Base-by-base conservation (phyloP, 2,113 vertebrate species). In the Chloropsis hardwickii region DNA sequence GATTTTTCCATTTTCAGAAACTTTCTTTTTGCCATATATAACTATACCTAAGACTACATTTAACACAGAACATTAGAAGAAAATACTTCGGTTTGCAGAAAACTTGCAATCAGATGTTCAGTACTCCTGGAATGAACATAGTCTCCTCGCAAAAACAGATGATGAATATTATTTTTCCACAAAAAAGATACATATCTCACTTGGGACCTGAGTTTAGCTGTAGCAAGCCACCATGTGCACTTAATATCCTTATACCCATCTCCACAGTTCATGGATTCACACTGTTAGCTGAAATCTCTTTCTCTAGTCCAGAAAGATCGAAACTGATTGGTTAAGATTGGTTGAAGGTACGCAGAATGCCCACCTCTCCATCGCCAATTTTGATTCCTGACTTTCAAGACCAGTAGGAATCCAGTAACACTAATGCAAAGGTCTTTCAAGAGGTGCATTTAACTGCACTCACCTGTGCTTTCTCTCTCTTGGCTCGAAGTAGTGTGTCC, bases 401-500 rank as follows among this genome's bases (percentile, higher is more conserved):
- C 11, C 21, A 81, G 40, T 14, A 67, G 51, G n/a, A 83, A 73
- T 9, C 33, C 31, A 39, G 7, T 21, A 72, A 76, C 37, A 47
- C 6, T 83, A 23, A 84, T 2, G 11, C 18, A 51, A 82, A 73
- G 8, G 13, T 24, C 82, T 66, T 83, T 31, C 9, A 10, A 73
- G 12, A 77, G 11, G 6, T 37, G 13, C 5, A 10, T 53, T 39
- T 22, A 12, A 35, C 3, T 53, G 18, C 33, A 58, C 98, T 95
- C 97, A 99, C 99, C 82, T 99, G 99, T 21, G 99, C 99, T 88
- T 99, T 99, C 96, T 99, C 99, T 64, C 99, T 96, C 95, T 99
- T 99, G 10, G 99, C 98, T 92, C 99, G 97, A 94, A 99, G 98
- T 35, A 99, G 98, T 0, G 98, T 99, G 69, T 99, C 99, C 31